These are phyloP conservation scores for Morone chrysops DNA, from an alignment of 2,113 vertebrate species.

Conservation along the genomic window DNA sequence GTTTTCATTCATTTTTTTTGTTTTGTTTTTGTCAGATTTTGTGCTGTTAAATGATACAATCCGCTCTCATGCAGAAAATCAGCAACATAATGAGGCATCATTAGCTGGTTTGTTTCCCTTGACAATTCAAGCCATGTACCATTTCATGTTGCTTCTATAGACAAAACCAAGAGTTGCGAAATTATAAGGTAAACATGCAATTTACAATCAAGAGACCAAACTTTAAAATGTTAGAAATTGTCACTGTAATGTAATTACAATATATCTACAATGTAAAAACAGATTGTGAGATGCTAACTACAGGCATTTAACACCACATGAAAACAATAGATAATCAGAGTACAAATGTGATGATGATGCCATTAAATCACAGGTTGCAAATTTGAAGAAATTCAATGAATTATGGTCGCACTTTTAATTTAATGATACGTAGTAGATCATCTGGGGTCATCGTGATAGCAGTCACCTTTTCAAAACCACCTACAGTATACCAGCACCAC, in stretches of 20 bases:
- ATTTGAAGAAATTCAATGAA: slow-evolving; percentile 5
- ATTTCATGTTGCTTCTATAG: not conserved
- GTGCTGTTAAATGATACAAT: slow-evolving; percentile 48
- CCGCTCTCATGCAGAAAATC: slow-evolving; percentile 27
- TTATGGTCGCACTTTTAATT: not conserved
- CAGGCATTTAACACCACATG: not conserved
- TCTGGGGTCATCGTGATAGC: not conserved
- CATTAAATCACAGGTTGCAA: slow-evolving; percentile 1
- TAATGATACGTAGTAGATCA: slow-evolving; percentile 12
- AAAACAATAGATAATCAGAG: slow-evolving; percentile 5
- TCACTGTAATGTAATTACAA: not conserved
- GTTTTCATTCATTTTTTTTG: slow-evolving; percentile 53
- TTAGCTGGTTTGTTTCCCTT: slow-evolving; percentile 50
- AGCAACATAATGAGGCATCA: slow-evolving; percentile 44
- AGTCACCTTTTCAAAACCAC: slow-evolving; percentile 37
- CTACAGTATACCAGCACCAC: slow-evolving; percentile 25
- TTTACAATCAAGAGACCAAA: not conserved
- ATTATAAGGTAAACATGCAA: slow-evolving; percentile 7
- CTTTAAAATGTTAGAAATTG: not conserved
- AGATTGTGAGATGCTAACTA: not conserved
- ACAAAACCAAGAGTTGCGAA: not conserved
- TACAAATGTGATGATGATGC: not conserved
- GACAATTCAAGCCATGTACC: slow-evolving; percentile 6
- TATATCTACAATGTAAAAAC: not conserved
- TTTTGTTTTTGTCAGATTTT: slow-evolving; percentile 37